Base-by-base conservation (phyloP, 2,888 invertebrate species). In the Drosophila monieri region DNA sequence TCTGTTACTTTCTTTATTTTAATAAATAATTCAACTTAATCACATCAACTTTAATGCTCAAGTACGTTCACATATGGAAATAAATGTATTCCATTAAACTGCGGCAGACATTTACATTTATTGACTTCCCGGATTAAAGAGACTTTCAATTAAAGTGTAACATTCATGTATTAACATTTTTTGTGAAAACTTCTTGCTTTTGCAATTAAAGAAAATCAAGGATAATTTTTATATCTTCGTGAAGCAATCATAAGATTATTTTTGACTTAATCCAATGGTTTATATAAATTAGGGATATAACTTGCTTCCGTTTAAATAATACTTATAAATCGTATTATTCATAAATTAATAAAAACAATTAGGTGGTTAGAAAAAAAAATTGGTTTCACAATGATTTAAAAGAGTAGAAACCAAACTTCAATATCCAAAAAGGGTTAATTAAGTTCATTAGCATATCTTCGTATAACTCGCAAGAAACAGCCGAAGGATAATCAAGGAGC, bases 21-120 rank as follows among this genome's bases (percentile, higher is more conserved):
- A 85, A 84, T 84, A 88, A 87, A 74, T 84, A 84, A 84, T 84
- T 68, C 53, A 43, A 73, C 65, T 77, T 70, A 71, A 66, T 64
- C 61, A 73, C 78, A 74, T 80, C 78, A 73, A 70, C 51, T 69
- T 68, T 58, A 74, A 74, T 64, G 74, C 60, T 35, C 9, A 55
- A 54, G 56, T 35, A 71, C 70, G 39, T 58, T 48, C 54, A 46
- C 62, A 73, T 64, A 55, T 56, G 67, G 27, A 73, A 53, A 78
- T 59, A 44, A 56, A 72, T 65, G 66, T 44, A 27, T 23, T 43
- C n/a, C 55, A 67, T 69, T 62, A 74, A 69, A 72, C 23, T 14
- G 14, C 23, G 49, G 39, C 48, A 51, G 41, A 39, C 68, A 69
- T 76, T 70, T 53, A 57, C 78, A 72, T 76, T 70, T 67, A 74